Conservation (phyloP, 2,113 vertebrate species). For the Misgurnus mizolepis region DNA sequence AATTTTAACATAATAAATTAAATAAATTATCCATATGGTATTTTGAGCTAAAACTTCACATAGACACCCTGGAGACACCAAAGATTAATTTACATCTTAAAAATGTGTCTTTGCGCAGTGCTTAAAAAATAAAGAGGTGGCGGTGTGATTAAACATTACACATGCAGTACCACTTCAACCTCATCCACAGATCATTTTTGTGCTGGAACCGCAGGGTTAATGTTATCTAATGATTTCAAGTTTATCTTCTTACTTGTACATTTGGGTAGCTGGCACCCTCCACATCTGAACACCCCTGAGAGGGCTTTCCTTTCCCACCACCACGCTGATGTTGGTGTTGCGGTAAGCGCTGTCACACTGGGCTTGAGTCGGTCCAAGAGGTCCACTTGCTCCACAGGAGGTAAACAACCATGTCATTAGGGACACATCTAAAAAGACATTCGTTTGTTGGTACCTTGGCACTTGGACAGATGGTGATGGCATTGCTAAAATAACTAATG, state of each 20-base stretch:
- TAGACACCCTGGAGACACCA: too few relatives aligned
- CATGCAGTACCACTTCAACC: too few relatives aligned
- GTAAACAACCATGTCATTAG: slow-evolving; percentile 81
- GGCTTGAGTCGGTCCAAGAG: slow-evolving; percentile 81
- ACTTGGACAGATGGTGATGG: neutral
- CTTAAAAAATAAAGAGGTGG: too few relatives aligned
- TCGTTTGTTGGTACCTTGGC: neutral
- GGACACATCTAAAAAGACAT: slow-evolving; percentile 66
- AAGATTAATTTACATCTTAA: too few relatives aligned
- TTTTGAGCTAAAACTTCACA: too few relatives aligned
- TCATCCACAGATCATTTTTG: too few relatives aligned
- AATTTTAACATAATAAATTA: too few relatives aligned
- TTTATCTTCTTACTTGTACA: slow-evolving; percentile 76
- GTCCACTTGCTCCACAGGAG: slow-evolving; percentile 84
- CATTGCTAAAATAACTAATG: too few relatives aligned
- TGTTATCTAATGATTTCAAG: neutral
- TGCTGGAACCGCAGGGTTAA: too few relatives aligned
- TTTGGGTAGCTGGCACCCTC: slow-evolving; percentile 80
- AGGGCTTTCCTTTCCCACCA: slow-evolving; percentile 75
- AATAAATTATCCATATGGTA: too few relatives aligned
- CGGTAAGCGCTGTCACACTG: slow-evolving; percentile 84
- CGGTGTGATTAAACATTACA: too few relatives aligned
- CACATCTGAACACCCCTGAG: slow-evolving; percentile 84
- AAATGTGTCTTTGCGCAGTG: too few relatives aligned
- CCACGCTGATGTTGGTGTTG: slow-evolving; percentile 79